A percentile compares a stretch with the other conserved stretches of the same genome.
Conservation (phyloP, 2,888 invertebrate species). For the Rhabditoides inermis region DNA sequence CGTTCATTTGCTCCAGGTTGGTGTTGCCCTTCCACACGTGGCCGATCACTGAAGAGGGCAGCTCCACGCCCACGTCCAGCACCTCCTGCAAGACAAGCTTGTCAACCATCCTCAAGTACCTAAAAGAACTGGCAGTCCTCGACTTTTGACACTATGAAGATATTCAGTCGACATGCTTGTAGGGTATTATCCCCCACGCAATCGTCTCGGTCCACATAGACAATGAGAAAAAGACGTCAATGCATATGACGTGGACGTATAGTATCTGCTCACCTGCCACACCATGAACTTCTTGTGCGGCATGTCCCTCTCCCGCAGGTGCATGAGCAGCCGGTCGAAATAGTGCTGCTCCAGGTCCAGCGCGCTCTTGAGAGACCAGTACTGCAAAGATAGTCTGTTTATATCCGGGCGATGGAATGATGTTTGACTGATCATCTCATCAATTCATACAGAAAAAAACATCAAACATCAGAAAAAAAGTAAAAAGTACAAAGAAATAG, state of each 20-base stretch:
- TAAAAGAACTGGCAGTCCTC: too few species aligned
- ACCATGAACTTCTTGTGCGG: constrained; percentile 10
- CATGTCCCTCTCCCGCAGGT: constrained; percentile 9
- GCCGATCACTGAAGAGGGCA: constrained; percentile 1
- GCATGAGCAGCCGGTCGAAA: constrained; percentile 6
- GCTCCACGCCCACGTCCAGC: constrained; percentile 6
- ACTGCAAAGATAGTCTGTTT: constrained; percentile 3
- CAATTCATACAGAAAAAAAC: neutral
- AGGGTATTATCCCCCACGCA: too few species aligned
- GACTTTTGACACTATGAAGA: too few species aligned
- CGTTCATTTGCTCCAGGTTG: constrained; percentile 1
- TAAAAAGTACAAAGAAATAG: neutral
- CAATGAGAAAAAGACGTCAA: too few species aligned
- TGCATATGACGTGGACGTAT: too few species aligned
- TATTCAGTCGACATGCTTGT: too few species aligned
- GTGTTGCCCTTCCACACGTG: constrained; percentile 10
- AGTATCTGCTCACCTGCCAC: constrained; percentile 8
- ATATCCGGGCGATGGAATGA: too few species aligned
- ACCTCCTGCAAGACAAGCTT: constrained; percentile 5
- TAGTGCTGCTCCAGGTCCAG: constrained; percentile 7
- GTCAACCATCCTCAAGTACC: too few species aligned
- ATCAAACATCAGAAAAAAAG: neutral
- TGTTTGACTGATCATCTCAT: neutral
- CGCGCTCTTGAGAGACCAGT: constrained; percentile 8
- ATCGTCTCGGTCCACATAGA: too few species aligned